These are phyloP conservation scores for Promerops cafer DNA, from an alignment of 2,113 vertebrate species.

Conservation along the genomic window DNA sequence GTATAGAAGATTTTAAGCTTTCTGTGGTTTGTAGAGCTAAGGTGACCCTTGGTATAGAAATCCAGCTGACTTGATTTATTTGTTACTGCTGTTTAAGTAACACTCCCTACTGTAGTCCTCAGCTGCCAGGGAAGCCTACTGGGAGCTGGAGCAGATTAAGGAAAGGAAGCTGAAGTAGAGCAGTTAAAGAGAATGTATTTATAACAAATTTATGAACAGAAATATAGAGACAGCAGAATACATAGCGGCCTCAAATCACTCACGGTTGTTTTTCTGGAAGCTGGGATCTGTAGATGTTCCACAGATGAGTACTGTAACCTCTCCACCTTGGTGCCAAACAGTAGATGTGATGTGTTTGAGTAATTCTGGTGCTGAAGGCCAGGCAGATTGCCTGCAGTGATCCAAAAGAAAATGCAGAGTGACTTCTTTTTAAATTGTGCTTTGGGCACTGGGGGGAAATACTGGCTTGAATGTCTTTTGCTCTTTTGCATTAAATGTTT, in stretches of 20 bases:
- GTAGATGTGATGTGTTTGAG: not conserved
- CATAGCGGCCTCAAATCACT: not conserved
- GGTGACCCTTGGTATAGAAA: slow-evolving; percentile 2
- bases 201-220: not conserved
- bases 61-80: slow-evolving; percentile 7
- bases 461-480: not conserved
- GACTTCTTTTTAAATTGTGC: not conserved
- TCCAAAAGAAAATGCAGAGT: not conserved
- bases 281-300: not conserved
- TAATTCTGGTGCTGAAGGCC: not conserved
- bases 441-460: not conserved
- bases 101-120: not conserved
- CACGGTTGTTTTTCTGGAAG: not conserved
- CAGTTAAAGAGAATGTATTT: not conserved
- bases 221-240: not conserved
- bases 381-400: not conserved
- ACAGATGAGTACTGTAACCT: not conserved
- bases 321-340: not conserved
- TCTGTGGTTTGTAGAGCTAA: not conserved
- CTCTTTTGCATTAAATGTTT: not conserved
- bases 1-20: not conserved
- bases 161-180: not conserved
- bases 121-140: not conserved
- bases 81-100: slow-evolving; percentile 4
- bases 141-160: not conserved